Conservation (phyloP, 2,797 vertebrate species). For the Lacerta agilis region DNA sequence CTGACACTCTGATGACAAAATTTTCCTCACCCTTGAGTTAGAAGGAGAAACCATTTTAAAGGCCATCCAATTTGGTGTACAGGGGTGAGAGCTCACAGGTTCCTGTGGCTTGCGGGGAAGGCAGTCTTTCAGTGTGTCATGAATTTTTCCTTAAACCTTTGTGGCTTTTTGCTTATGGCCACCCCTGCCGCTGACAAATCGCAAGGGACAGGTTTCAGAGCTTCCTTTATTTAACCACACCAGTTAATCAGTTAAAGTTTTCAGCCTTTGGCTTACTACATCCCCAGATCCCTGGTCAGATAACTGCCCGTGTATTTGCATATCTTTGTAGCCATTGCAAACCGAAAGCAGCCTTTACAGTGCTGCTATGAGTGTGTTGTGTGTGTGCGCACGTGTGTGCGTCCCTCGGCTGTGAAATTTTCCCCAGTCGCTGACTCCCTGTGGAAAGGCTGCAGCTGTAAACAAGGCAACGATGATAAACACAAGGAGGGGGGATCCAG, state of each 20-base stretch:
- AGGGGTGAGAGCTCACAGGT: neutral
- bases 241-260: neutral
- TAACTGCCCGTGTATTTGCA: neutral
- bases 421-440: conserved; percentile 24
- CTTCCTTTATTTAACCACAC: neutral
- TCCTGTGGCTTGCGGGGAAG: neutral
- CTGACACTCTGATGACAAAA: no score
- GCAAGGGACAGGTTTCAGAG: neutral
- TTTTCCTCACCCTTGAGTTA: no score
- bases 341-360: neutral
- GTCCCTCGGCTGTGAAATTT: conserved; percentile 10
- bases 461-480: conserved; percentile 18
- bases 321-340: neutral
- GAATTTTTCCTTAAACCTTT: neutral
- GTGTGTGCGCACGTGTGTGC: neutral
- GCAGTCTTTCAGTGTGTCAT: neutral
- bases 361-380: neutral
- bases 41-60: neutral
- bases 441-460: neutral
- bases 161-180: neutral
- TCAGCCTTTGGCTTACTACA: neutral
- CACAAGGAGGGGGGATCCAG: neutral
- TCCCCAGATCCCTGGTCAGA: neutral
- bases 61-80: neutral
- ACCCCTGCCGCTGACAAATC: neutral